Percentiles rank a stretch among this genome's conserved stretches.
Conservation (phyloP, 2,888 invertebrate species). For the Anodontia alba region DNA sequence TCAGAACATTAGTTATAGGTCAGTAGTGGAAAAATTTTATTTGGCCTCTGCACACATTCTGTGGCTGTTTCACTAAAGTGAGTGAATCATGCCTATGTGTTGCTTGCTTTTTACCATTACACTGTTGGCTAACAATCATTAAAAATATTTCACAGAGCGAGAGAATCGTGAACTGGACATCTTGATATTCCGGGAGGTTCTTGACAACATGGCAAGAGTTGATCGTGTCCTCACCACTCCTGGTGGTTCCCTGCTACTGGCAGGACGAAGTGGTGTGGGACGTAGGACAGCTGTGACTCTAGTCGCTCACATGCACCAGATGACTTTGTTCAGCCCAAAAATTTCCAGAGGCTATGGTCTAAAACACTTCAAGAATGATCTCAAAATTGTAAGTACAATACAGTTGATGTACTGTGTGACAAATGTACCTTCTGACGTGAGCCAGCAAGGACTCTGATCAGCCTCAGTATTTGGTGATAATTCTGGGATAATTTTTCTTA, state of each 20-base stretch:
- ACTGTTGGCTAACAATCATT: no score
- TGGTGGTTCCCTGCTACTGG: constrained; percentile 89
- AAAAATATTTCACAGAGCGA: constrained; percentile 86
- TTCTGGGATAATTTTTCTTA: no score
- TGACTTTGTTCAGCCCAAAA: constrained; percentile 87
- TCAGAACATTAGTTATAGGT: no score
- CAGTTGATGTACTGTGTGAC: no score
- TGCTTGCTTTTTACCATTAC: no score
- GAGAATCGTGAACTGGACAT: constrained; percentile 89
- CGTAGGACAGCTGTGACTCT: constrained; percentile 92
- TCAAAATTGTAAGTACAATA: constrained; percentile 89
- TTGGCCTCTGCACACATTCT: no score
- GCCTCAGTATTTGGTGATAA: no score
- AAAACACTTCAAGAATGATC: constrained; percentile 90
- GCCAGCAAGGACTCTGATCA: no score
- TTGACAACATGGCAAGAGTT: constrained; percentile 88
- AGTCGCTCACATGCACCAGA: constrained; percentile 90
- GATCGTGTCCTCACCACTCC: constrained; percentile 88
- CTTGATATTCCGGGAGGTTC: constrained; percentile 89
- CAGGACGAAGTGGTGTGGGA: constrained; percentile 93
- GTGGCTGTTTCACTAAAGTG: no score
- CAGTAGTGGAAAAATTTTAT: no score
- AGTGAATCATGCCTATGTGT: no score
- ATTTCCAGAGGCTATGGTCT: constrained; percentile 87
- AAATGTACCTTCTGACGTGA: no score